These are phyloP conservation scores for Vidua macroura DNA, from an alignment of 2,113 vertebrate species.

Conservation along the genomic window DNA sequence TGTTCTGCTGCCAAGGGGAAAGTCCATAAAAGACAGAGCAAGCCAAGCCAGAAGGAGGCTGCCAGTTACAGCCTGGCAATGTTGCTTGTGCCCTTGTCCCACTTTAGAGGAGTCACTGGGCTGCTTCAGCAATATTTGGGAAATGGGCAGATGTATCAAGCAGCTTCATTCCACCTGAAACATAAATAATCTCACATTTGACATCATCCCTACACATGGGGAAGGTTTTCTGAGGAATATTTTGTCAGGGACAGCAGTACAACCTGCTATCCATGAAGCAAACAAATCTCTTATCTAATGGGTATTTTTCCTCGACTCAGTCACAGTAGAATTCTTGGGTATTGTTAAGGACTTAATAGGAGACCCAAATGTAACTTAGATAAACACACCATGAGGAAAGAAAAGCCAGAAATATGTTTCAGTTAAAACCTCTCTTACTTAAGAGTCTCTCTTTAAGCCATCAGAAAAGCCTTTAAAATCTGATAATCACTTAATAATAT, in stretches of 20 bases:
- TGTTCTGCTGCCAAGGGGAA: background rate
- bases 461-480: constrained; percentile 17
- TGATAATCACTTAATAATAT: constrained; percentile 27
- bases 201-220: background rate
- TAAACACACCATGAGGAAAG: background rate
- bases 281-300: background rate
- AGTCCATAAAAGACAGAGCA: background rate
- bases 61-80: background rate
- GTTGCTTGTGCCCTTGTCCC: background rate
- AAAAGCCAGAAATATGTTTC: background rate
- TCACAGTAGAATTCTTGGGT: background rate
- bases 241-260: background rate
- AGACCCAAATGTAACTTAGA: background rate
- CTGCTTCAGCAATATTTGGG: background rate
- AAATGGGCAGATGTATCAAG: background rate
- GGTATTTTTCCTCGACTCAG: background rate
- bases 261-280: background rate
- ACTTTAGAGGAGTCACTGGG: background rate
- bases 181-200: background rate
- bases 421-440: background rate
- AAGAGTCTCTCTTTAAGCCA: background rate
- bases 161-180: background rate
- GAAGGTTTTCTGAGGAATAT: background rate
- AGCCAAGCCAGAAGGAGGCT: background rate
- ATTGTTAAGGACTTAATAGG: background rate